Evolutionary conservation across 2,888 invertebrate species (phyloP).

Genomic region (Encarsia formosa): DNA sequence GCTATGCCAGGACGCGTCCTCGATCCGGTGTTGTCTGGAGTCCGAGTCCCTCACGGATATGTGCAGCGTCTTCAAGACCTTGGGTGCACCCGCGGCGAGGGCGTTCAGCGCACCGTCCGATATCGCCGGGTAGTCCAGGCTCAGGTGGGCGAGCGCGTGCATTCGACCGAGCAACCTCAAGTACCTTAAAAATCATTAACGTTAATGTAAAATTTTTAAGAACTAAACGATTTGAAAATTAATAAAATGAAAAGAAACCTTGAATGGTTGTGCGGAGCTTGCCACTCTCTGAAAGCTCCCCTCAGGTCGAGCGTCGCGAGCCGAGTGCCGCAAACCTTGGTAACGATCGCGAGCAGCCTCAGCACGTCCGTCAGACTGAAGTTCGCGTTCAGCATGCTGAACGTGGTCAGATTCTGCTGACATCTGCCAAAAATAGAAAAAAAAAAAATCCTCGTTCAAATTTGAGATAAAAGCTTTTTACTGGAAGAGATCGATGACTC

Average conservation of each 20-base stretch:
- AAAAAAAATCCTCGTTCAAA: not conserved
- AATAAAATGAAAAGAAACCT: slow-evolving; percentile 31
- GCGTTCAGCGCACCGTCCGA: slow-evolving; percentile 50
- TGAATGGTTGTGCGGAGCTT: slow-evolving; percentile 44
- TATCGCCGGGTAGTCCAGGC: slow-evolving; percentile 53
- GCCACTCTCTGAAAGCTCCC: slow-evolving; percentile 52
- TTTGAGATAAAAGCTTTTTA: too few species aligned
- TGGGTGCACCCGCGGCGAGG: slow-evolving; percentile 47
- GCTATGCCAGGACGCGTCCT: slow-evolving; percentile 50
- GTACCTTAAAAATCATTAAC: too few species aligned
- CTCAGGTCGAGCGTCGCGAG: slow-evolving; percentile 50
- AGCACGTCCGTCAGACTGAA: slow-evolving; percentile 51
- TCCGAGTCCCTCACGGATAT: slow-evolving; percentile 51
- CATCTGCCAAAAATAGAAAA: slow-evolving; percentile 46
- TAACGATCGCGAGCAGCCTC: slow-evolving; percentile 49
- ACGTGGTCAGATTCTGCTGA: slow-evolving; percentile 47
- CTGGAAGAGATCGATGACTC: too few species aligned
- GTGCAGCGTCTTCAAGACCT: slow-evolving; percentile 45
- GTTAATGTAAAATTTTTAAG: too few species aligned
- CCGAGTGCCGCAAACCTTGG: slow-evolving; percentile 42
- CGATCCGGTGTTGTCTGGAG: slow-evolving; percentile 48
- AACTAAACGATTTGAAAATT: not conserved
- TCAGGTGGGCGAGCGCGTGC: slow-evolving; percentile 45
- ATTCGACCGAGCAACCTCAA: slow-evolving; percentile 47
- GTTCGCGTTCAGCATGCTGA: slow-evolving; percentile 52